Percentiles rank a stretch among this genome's conserved stretches.
These are phyloP conservation scores for Exaiptasia diaphana DNA, from an alignment of 64 coral and sea anemone genomes.

Conservation along the genomic window DNA sequence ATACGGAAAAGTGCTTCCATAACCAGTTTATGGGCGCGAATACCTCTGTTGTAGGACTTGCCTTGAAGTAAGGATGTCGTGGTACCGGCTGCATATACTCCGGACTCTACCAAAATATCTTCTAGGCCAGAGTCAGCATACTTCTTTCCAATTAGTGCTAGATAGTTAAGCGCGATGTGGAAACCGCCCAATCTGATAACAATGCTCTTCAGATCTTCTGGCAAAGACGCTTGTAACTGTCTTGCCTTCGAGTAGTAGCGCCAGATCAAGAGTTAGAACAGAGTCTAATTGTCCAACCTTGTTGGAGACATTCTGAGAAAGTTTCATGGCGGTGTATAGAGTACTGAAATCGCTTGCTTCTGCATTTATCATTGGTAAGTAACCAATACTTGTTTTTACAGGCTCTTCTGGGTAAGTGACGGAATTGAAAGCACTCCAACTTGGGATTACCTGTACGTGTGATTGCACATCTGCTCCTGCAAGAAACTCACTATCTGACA, in stretches of 20 bases:
- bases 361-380: conserved; percentile 40
- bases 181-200: conserved; percentile 16
- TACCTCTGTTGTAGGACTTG: conserved; percentile 34
- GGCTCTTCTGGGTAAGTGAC: background rate
- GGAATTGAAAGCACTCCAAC: conserved; percentile 36
- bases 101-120: conserved; percentile 15
- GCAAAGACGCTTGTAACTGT: conserved; percentile 18
- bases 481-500: background rate
- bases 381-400: background rate
- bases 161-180: background rate
- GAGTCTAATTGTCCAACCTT: background rate
- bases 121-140: background rate
- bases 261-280: conserved; percentile 55
- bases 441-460: conserved; percentile 23
- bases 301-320: background rate
- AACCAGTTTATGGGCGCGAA: conserved; percentile 16
- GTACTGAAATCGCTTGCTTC: conserved; percentile 16
- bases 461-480: background rate
- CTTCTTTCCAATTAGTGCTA: conserved; percentile 13
- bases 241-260: conserved; percentile 58
- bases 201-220: background rate
- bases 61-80: conserved; percentile 9
- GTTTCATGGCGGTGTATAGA: conserved; percentile 29
- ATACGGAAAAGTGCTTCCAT: conserved; percentile 15
- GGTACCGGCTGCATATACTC: conserved; percentile 30